Conservation (phyloP, 2,888 invertebrate species). For the Orchestes rusci region DNA sequence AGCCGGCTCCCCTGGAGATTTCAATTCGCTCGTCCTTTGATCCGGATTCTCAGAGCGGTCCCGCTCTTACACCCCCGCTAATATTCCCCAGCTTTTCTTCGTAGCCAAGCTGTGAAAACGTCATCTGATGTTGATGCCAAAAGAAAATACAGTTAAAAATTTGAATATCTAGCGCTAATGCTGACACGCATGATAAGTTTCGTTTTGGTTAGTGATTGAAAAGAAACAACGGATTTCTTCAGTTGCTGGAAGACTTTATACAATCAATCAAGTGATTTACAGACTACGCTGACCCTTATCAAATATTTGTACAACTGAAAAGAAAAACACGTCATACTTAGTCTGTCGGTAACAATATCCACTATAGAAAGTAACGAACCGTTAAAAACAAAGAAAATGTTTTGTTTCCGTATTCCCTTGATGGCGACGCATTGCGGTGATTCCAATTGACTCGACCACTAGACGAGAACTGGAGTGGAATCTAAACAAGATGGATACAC, state of each 20-base stretch:
- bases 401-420: background rate
- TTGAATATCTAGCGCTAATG: constrained; percentile 22
- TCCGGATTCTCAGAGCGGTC: constrained; percentile 36
- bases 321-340: background rate
- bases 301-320: background rate
- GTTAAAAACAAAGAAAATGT: background rate
- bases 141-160: constrained; percentile 27
- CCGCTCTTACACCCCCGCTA: constrained; percentile 35
- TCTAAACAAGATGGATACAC: background rate
- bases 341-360: background rate
- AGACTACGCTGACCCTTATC: too few species aligned
- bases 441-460: background rate
- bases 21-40: constrained; percentile 42
- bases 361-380: background rate
- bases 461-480: background rate
- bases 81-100: constrained; percentile 28
- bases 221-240: too few species aligned
- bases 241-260: too few species aligned
- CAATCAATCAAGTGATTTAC: too few species aligned
- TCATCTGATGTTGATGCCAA: constrained; percentile 41
- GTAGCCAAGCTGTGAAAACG: constrained; percentile 34
- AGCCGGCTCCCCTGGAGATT: constrained; percentile 39
- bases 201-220: too few species aligned
- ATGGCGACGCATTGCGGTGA: background rate
- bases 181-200: too few species aligned